Conservation (phyloP, 2,113 vertebrate genomes). For the Phalacrocorax carbo region DNA sequence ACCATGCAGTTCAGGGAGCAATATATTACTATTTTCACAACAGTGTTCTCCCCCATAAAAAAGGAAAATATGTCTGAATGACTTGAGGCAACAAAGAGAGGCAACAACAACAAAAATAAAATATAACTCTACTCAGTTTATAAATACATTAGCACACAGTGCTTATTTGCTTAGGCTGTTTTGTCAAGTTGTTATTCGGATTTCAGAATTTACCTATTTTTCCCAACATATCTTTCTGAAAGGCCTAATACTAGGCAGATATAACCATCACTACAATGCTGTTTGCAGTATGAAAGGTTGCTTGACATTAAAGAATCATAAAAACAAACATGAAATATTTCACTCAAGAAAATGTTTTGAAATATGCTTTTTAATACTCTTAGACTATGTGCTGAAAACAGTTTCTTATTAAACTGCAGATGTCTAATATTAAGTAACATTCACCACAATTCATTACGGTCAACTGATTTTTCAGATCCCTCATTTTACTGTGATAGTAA, state of each 20-base stretch:
- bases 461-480: not conserved
- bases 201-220: not conserved
- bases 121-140: not conserved
- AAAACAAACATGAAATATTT: not conserved
- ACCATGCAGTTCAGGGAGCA: not conserved
- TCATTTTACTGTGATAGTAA: not conserved
- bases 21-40: not conserved
- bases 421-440: not conserved
- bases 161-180: not conserved
- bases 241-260: not conserved
- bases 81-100: not conserved
- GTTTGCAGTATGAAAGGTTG: conserved; percentile 5
- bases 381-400: not conserved
- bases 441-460: not conserved
- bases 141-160: not conserved
- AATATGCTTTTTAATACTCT: not conserved
- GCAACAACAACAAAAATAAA: not conserved
- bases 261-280: not conserved
- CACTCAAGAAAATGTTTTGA: not conserved
- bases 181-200: not conserved
- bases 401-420: not conserved
- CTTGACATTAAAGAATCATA: not conserved
- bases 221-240: not conserved
- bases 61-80: not conserved
- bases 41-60: not conserved